These are phyloP conservation scores for Lissocephala sabroskyi DNA, from an alignment of 2,888 invertebrate genomes.

Conservation along the genomic window DNA sequence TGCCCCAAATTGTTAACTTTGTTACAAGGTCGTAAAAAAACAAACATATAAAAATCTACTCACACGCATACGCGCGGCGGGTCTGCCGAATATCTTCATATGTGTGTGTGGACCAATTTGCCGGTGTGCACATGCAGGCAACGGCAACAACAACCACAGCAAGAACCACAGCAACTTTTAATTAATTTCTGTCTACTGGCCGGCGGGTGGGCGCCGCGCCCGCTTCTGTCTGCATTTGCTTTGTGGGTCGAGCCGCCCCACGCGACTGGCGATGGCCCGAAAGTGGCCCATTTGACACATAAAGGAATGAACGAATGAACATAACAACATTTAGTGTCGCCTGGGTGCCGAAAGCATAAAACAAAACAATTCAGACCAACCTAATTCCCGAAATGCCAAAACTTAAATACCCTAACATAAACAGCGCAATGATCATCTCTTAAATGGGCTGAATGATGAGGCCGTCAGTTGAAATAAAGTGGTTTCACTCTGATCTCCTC, in stretches of 20 bases:
- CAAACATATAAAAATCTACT: slow-evolving; percentile 10
- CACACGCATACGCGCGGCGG: slow-evolving; percentile 16
- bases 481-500: no score
- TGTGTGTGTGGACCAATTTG: slow-evolving; percentile 6
- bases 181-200: slow-evolving; percentile 49
- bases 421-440: no score
- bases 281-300: slow-evolving; percentile 14
- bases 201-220: slow-evolving; percentile 19
- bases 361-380: no score
- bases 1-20: slow-evolving; percentile 58
- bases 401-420: no score
- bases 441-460: no score
- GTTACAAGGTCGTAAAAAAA: slow-evolving; percentile 43
- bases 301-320: slow-evolving; percentile 26
- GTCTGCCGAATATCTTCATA: slow-evolving; percentile 1
- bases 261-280: no score
- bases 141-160: slow-evolving; percentile 39
- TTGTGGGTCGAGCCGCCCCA: no score
- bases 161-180: slow-evolving; percentile 42
- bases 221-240: no score
- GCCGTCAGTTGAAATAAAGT: no score
- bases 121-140: slow-evolving; percentile 12
- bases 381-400: no score
- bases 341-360: slow-evolving; percentile 29
- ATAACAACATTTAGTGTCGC: slow-evolving; percentile 31